These are phyloP conservation scores for Sterna hirundo DNA, from an alignment of 2,113 vertebrate species.

Conservation along the genomic window DNA sequence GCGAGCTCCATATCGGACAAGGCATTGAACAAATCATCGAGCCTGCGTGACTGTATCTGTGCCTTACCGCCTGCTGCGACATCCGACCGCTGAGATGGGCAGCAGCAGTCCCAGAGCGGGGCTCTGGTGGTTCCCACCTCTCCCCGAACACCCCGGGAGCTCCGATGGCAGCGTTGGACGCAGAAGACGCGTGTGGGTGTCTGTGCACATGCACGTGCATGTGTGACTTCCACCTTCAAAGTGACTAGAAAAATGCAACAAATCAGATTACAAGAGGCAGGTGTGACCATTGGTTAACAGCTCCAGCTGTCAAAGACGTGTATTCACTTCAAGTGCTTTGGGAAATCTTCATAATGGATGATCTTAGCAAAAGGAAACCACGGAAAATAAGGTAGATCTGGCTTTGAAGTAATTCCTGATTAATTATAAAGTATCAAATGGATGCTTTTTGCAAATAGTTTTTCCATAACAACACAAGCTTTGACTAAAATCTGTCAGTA, in stretches of 20 bases:
- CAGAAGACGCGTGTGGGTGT: not conserved
- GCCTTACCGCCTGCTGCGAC: fast-evolving
- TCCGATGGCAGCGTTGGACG: fast-evolving
- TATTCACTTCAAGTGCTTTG: not conserved
- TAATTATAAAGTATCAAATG: not conserved
- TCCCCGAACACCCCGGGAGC: not conserved
- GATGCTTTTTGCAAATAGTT: not conserved
- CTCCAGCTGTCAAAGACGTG: not conserved
- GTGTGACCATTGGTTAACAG: not conserved
- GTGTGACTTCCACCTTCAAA: not conserved
- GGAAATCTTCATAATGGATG: not conserved
- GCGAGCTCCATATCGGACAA: fast-evolving
- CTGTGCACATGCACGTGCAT: not conserved
- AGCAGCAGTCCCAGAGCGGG: not conserved
- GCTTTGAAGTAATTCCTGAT: not conserved
- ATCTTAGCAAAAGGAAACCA: not conserved
- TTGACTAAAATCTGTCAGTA: not conserved
- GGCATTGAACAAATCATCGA: too few relatives aligned
- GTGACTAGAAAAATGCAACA: not conserved
- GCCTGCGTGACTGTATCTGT: not conserved
- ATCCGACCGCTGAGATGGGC: fast-evolving
- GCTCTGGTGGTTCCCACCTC: not conserved
- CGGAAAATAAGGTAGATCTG: not conserved
- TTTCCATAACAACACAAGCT: not conserved
- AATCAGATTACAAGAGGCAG: not conserved